These are phyloP conservation scores for Dermatophagoides farinae DNA, from an alignment of 1,140 invertebrate genomes.

Conservation along the genomic window DNA sequence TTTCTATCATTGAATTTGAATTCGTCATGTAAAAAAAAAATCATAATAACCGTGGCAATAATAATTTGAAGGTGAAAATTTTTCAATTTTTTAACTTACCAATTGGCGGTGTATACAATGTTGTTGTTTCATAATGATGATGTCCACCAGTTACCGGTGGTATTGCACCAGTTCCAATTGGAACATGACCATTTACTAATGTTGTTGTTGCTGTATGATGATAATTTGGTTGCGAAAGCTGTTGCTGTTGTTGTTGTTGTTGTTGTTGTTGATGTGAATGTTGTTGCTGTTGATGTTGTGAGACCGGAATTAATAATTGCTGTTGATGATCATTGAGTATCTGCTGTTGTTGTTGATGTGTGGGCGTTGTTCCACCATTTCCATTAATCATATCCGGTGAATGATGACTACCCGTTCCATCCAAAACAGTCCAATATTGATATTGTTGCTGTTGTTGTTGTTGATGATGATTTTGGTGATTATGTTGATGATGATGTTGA, in stretches of 20 bases:
- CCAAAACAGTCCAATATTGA: too few relatives aligned
- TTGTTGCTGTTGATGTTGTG: background rate
- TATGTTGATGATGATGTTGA: background rate
- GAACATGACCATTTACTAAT: background rate
- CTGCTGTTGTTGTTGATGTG: too few relatives aligned
- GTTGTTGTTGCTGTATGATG: background rate
- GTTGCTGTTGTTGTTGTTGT: background rate
- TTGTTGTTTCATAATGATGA: slow-evolving; percentile 14
- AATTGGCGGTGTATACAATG: slow-evolving; percentile 16
- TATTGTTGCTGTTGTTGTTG: background rate
- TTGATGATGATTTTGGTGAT: background rate
- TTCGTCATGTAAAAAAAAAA: too few relatives aligned
- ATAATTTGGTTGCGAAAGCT: background rate
- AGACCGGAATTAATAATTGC: background rate
- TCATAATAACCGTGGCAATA: too few relatives aligned
- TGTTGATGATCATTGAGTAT: background rate
- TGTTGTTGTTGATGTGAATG: background rate
- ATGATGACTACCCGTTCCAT: too few relatives aligned
- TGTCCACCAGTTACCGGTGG: background rate
- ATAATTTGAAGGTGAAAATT: too few relatives aligned
- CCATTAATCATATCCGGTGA: too few relatives aligned
- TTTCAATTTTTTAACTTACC: slow-evolving; percentile 7
- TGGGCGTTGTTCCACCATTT: too few relatives aligned
- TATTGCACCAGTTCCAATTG: background rate
- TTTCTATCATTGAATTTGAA: background rate